Evolutionary conservation across 2,797 vertebrate genomes (phyloP), one percentile per base, ranked within the genome.

Genomic region (Melanotaenia boesemani): DNA sequence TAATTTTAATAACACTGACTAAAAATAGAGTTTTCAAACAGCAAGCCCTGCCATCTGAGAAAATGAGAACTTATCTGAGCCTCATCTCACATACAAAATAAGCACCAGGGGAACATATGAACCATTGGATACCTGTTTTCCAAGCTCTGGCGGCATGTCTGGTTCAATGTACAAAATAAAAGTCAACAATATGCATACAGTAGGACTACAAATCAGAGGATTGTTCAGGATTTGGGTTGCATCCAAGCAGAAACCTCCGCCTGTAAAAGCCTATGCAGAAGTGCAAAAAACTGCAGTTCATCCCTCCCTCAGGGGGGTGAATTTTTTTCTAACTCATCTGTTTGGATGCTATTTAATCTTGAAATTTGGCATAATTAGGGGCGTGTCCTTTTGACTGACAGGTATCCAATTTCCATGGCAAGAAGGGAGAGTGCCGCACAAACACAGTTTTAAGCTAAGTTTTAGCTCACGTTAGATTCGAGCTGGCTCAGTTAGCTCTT

Each of bases 1-100:
- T 73, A 34, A 74, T 84, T 88, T 84, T 84, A 84, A 89, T 86
- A 72, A 75, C 60, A 63, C 11, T 7, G 2, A 37, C 66, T 70
- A 67, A 74, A 86, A 79, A 80, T 32, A 63, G 32, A 58, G 58
- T 63, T 76, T 76, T 54, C 18, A 76, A 68, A 74, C 57, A 70
- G 46, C 36, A 66, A 72, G 71, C 46, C 6, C 6, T 24, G 9
- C 52, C 57, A 62, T 84, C 72, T 36, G 63, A 76, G 75, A 72
- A 81, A 70, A 63, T 11, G 4, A 10, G 30, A 58, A 41, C 65
- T 77, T 83, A 86, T 82, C 54, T 67, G 1, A 16, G 62, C 30
- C 63, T 83, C 59, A 28, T 67, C 62, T 65, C 39, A 54, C 56
- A 68, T 8, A 9, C 26, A 41, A 34, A 26, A 30, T 56, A 76